Evolutionary conservation across 2,113 vertebrate genomes (phyloP).

Genomic region (Meleagris gallopavo): DNA sequence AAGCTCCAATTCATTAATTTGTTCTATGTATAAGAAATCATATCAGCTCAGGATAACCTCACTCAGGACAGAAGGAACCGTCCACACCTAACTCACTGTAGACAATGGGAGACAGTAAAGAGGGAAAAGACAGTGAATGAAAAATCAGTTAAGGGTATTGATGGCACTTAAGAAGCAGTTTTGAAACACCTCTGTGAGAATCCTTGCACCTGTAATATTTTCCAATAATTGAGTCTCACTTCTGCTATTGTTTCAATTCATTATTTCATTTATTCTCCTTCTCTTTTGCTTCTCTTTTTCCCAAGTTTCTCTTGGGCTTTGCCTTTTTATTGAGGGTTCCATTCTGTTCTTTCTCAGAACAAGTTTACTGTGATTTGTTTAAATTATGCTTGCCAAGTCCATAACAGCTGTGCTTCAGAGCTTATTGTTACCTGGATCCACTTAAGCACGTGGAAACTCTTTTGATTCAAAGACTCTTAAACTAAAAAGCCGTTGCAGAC

Average conservation of each 20-base stretch:
- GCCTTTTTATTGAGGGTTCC: background rate
- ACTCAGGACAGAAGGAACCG: background rate
- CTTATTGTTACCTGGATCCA: fast-evolving
- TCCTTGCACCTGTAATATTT: background rate
- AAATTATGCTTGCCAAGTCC: background rate
- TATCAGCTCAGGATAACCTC: background rate
- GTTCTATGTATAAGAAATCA: background rate
- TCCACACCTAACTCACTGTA: background rate
- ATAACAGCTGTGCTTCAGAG: background rate
- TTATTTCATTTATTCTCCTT: background rate
- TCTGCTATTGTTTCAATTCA: background rate
- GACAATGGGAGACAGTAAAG: background rate
- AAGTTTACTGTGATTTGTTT: background rate
- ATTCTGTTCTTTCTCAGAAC: background rate
- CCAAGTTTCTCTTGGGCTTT: background rate
- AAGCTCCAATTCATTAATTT: background rate
- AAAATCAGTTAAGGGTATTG: background rate
- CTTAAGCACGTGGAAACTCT: background rate
- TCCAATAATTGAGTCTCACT: background rate
- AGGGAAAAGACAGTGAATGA: background rate
- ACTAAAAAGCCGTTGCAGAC: background rate
- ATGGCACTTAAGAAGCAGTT: background rate
- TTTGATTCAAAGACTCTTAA: background rate
- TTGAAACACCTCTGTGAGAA: background rate
- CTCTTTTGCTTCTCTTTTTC: background rate